Conservation (phyloP, 2,888 invertebrate species). For the Cartodere bifasciata region DNA sequence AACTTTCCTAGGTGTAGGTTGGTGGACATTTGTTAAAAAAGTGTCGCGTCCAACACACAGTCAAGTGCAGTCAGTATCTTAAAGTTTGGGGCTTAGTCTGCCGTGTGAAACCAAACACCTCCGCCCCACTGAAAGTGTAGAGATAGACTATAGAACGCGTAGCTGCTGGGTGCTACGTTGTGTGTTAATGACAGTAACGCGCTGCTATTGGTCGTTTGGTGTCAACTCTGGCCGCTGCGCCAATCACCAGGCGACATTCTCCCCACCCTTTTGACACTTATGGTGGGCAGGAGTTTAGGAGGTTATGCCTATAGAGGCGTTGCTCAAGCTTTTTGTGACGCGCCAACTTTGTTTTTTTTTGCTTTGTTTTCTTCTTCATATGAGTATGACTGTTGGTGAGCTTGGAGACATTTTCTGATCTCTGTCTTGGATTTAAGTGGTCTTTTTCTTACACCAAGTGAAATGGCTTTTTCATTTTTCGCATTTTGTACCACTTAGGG, state of each 20-base stretch:
- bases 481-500: too few relatives aligned
- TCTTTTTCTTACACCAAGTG: too few relatives aligned
- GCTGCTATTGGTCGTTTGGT: constrained; percentile 30
- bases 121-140: constrained; percentile 31
- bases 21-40: too few relatives aligned
- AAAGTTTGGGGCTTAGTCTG: too few relatives aligned
- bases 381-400: too few relatives aligned
- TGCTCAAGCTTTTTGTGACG: constrained; percentile 32
- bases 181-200: constrained; percentile 38
- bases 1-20: too few relatives aligned
- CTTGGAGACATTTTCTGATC: constrained; percentile 15
- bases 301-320: constrained; percentile 35
- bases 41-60: too few relatives aligned
- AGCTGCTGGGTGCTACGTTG: constrained; percentile 28
- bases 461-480: constrained; percentile 2
- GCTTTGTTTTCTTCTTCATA: constrained; percentile 16
- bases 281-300: constrained; percentile 33
- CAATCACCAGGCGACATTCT: constrained; percentile 34
- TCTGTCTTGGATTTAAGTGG: constrained; percentile 12
- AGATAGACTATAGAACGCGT: constrained; percentile 34
- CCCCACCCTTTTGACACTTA: constrained; percentile 36
- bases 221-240: constrained; percentile 30
- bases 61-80: too few relatives aligned
- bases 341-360: constrained; percentile 11
- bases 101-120: constrained; percentile 34